These are phyloP conservation scores for Drosophila ogumai DNA, from an alignment of 1,140 invertebrate genomes.

Conservation along the genomic window DNA sequence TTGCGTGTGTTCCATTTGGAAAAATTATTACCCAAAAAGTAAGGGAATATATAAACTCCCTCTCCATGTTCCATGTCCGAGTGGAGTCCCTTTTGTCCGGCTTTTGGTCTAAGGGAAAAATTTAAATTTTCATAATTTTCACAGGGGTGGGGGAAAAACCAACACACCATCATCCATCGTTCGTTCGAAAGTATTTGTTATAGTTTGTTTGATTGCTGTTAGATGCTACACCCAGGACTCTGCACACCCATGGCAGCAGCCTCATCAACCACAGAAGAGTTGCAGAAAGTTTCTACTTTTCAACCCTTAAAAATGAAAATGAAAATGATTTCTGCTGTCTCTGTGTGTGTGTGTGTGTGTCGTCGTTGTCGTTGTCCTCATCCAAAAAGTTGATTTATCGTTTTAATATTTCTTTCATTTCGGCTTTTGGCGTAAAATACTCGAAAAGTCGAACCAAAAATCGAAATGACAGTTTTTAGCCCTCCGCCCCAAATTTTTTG, in stretches of 20 bases:
- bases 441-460: constrained; percentile 35
- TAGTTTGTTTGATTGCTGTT: constrained; percentile 73
- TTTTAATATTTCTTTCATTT: constrained; percentile 74
- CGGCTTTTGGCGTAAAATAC: constrained; percentile 14
- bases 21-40: constrained; percentile 14
- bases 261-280: constrained; percentile 52
- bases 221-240: constrained; percentile 13
- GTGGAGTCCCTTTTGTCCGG: constrained; percentile 20
- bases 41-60: neutral
- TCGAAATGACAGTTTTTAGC: constrained; percentile 64
- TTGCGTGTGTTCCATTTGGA: constrained; percentile 3
- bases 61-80: neutral
- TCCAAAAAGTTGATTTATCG: constrained; percentile 79
- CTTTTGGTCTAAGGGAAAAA: constrained; percentile 43
- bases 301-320: constrained; percentile 66
- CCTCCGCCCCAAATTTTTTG: neutral
- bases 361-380: constrained; percentile 18
- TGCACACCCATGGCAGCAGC: constrained; percentile 3
- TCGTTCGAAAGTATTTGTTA: constrained; percentile 44
- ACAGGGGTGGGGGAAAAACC: neutral
- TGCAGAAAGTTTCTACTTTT: constrained; percentile 41
- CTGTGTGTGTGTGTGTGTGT: neutral
- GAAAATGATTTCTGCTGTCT: constrained; percentile 59
- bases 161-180: neutral
- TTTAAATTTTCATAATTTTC: constrained; percentile 80